Base-by-base conservation (phyloP, 2,797 vertebrate species). In the Hozukius guyotensis region DNA sequence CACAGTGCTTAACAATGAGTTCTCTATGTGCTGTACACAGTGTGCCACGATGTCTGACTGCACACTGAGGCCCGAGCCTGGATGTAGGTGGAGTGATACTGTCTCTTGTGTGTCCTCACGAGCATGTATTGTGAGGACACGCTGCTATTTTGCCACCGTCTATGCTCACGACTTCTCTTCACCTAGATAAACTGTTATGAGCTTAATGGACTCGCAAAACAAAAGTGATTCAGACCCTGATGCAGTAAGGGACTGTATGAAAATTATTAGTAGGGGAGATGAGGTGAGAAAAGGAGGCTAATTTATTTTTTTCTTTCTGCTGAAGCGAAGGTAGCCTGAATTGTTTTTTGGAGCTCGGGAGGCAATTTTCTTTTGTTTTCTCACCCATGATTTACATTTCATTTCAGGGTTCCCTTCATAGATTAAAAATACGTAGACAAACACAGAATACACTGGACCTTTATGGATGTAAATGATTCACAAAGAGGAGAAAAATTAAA, bases 1-100 rank as follows among this genome's bases (percentile, higher is more conserved):
- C 64, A 38, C 78, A 72, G 72, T 5, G 77, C 66, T 79, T 56
- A 79, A 91, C 92, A 92, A 88, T 84, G 87, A 84, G 85, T 62
- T 77, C 86, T 88, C 77, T 87, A 8, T 86, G 76, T 59, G 68
- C 34, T 18, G 85, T 22, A 86, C 87, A 72, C 77, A 61, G 70
- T 76, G 86, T 85, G 82, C 84, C 83, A 61, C 46, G 22, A 53
- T 60, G 84, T 92, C 89, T 87, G 78, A 81, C 70, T 52, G 72
- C 81, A 80, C 82, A 60, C 72, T n/a, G 72, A 72, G 77, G 80
- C 83, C 80, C 6, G 9, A 78, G 75, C 73, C 80, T 82, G 85
- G 74, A 64, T 77, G 89, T 80, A 85, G 92, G 89, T 85, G 87
- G 85, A 68, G 80, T 67, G 73, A 85, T 71, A 61, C 72, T 59